Conservation (phyloP, 1,140 invertebrate genomes). For the Berghia stephanieae region DNA sequence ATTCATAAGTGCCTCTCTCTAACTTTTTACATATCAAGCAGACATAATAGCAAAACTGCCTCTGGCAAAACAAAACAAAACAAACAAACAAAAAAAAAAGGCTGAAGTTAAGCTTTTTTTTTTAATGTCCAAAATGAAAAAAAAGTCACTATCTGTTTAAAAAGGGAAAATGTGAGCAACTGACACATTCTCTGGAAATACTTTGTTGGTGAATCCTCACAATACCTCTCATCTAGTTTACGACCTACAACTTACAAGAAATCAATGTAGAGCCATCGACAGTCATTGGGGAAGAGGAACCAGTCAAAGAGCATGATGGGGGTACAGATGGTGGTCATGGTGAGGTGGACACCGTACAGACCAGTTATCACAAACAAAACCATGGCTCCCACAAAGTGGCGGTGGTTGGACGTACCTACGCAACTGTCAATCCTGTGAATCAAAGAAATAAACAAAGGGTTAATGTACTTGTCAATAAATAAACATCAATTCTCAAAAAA, state of each 20-base stretch:
- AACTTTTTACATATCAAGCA: no score
- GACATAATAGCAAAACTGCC: not conserved
- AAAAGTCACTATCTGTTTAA: slow-evolving; percentile 4
- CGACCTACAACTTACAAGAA: slow-evolving; percentile 59
- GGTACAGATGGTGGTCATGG: slow-evolving; percentile 62
- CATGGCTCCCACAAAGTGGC: slow-evolving; percentile 53
- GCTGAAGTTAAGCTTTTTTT: not conserved
- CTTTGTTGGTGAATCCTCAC: no score
- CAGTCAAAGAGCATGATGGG: slow-evolving; percentile 60
- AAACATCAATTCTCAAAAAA: not conserved
- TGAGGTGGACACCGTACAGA: slow-evolving; percentile 57
- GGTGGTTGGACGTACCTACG: slow-evolving; percentile 59
- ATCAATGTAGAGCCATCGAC: slow-evolving; percentile 57
- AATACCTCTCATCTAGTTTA: no score
- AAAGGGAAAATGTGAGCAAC: not conserved
- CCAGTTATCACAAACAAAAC: slow-evolving; percentile 55
- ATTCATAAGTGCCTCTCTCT: no score
- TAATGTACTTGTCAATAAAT: not conserved
- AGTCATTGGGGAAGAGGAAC: slow-evolving; percentile 59
- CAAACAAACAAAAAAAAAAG: not conserved
- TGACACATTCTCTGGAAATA: not conserved
- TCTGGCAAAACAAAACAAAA: not conserved
- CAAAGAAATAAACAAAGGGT: slow-evolving; percentile 30
- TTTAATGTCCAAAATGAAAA: not conserved
- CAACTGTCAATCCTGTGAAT: slow-evolving; percentile 58